Conservation (phyloP, 2,888 invertebrate species). For the Oasisia sp. region DNA sequence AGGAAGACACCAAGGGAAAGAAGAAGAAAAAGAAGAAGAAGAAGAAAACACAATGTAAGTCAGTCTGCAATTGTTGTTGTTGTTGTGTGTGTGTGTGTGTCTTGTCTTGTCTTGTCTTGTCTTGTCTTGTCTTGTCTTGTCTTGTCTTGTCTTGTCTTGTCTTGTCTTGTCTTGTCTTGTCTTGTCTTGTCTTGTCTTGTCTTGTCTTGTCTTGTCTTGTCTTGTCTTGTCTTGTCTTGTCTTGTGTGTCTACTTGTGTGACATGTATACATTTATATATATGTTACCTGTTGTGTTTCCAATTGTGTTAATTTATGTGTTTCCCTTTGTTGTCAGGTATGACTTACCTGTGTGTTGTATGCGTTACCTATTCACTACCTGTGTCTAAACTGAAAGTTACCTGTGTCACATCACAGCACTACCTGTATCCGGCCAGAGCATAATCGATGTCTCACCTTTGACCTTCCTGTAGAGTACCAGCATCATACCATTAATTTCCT, state of each 20-base stretch:
- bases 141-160: no score
- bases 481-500: background rate
- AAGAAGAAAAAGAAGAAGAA: conserved; percentile 53
- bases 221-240: no score
- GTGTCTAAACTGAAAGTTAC: background rate
- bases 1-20: conserved; percentile 32
- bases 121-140: no score
- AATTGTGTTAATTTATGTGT: no score
- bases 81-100: background rate
- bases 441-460: background rate
- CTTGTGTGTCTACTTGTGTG: no score
- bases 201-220: no score
- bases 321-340: no score
- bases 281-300: no score
- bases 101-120: background rate
- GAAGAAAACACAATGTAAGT: conserved; percentile 32
- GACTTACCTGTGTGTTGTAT: background rate
- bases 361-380: background rate
- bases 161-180: no score
- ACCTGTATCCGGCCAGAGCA: background rate
- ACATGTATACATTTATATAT: no score
- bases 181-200: no score
- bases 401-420: background rate
- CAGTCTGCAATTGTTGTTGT: background rate
- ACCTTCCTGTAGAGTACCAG: background rate